Evolutionary conservation across 2,888 invertebrate species (phyloP).

Genomic region (Didymodactylos carnosus): DNA sequence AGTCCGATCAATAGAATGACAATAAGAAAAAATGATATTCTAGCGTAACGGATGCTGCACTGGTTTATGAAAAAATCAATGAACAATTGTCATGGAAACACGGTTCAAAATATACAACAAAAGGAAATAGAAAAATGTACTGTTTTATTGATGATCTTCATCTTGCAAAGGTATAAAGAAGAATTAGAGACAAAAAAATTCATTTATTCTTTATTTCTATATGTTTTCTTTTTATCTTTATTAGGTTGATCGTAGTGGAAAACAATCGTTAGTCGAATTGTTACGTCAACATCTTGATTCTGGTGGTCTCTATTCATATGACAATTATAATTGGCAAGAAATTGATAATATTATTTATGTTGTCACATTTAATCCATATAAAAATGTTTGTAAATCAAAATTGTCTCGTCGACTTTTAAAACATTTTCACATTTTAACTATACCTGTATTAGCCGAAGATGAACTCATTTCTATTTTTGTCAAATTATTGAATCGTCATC

Average conservation of each 20-base stretch:
- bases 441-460: neutral
- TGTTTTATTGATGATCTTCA: conserved; percentile 33
- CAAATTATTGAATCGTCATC: conserved; percentile 8
- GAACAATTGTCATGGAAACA: conserved; percentile 33
- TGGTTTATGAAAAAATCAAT: conserved; percentile 28
- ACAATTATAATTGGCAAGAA: conserved; percentile 27
- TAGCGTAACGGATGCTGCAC: conserved; percentile 29
- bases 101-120: conserved; percentile 31
- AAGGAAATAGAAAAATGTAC: conserved; percentile 30
- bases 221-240: conserved; percentile 21
- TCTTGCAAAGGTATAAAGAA: conserved; percentile 26
- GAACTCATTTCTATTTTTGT: neutral
- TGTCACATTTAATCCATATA: conserved; percentile 28
- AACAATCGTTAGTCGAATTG: conserved; percentile 30
- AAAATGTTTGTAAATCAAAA: conserved; percentile 15
- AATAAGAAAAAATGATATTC: too few species aligned
- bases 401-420: conserved; percentile 2
- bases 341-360: conserved; percentile 31
- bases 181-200: neutral
- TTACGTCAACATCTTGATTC: conserved; percentile 32
- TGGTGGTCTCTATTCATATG: conserved; percentile 29
- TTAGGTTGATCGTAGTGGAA: conserved; percentile 19
- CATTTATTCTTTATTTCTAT: neutral
- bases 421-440: conserved; percentile 11
- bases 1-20: too few species aligned